phyloP scores from a whole-genome alignment of 2,888 invertebrate genomes.

The Amiota minor region DNA sequence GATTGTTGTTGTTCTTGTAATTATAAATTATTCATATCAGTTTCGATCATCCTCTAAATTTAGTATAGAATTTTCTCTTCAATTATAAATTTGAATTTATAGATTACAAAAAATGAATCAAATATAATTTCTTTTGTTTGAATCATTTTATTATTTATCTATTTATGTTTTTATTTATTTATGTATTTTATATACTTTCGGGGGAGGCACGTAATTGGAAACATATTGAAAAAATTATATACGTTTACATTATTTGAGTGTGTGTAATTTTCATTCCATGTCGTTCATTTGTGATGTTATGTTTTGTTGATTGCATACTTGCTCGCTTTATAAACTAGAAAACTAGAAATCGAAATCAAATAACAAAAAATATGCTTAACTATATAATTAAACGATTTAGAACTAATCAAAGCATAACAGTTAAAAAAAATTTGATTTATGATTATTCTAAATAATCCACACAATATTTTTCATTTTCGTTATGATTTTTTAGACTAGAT shows the following conservation, averaged over 20 bases:
- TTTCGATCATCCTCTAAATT: too few species aligned
- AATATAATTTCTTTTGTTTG: too few species aligned
- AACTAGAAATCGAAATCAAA: background rate
- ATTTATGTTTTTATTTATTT: constrained; percentile 23
- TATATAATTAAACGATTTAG: constrained; percentile 55
- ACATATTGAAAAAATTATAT: constrained; percentile 49
- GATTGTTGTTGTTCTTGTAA: constrained; percentile 21
- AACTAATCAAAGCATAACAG: constrained; percentile 62
- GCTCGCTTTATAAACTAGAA: constrained; percentile 28
- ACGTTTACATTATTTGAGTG: constrained; percentile 2
- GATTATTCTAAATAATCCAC: too few species aligned
- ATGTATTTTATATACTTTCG: constrained; percentile 21
- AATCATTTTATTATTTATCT: constrained; percentile 3
- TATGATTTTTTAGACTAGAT: constrained; percentile 2
- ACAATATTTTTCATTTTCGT: background rate
- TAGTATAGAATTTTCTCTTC: too few species aligned
- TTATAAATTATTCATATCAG: background rate
- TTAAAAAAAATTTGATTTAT: background rate
- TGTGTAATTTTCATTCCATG: too few species aligned
- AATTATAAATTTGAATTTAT: too few species aligned
- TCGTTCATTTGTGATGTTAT: constrained; percentile 16
- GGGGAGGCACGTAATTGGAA: constrained; percentile 67
- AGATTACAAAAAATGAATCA: too few species aligned
- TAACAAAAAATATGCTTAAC: background rate
- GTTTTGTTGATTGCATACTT: constrained; percentile 37